A percentile compares a stretch with the other conserved stretches of the same genome.
These are phyloP conservation scores for Leucoraja ocellata DNA, from an alignment of 2,797 vertebrate genomes.

Conservation along the genomic window DNA sequence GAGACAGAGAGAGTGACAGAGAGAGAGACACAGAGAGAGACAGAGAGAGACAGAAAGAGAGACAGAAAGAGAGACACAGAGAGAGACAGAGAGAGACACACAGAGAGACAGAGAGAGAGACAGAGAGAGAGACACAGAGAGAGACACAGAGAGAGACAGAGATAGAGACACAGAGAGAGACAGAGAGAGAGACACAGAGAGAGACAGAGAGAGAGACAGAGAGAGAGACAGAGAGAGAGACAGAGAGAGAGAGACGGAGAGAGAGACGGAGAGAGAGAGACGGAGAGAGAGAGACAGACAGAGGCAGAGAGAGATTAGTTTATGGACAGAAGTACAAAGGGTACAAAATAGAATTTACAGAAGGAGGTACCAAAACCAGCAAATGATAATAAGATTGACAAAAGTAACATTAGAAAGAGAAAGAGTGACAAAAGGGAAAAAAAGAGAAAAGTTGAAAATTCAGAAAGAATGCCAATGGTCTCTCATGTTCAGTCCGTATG, in stretches of 20 bases:
- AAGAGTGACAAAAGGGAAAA: slow-evolving; percentile 68
- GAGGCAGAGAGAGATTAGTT: slow-evolving; percentile 39
- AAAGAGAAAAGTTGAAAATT: slow-evolving; percentile 66
- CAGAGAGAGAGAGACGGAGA: no score
- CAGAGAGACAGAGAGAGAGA: slow-evolving; percentile 42
- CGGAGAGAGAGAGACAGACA: no score
- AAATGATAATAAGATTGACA: slow-evolving; percentile 52
- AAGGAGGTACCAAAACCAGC: slow-evolving; percentile 45
- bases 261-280: no score
- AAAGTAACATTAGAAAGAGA: slow-evolving; percentile 60
- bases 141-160: slow-evolving; percentile 44
- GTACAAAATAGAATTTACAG: slow-evolving; percentile 43
- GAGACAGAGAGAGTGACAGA: slow-evolving; percentile 43
- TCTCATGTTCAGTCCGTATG: slow-evolving; percentile 66
- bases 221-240: slow-evolving; percentile 39
- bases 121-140: slow-evolving; percentile 41
- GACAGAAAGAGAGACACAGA: slow-evolving; percentile 43
- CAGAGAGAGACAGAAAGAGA: slow-evolving; percentile 43
- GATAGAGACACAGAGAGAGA: slow-evolving; percentile 43
- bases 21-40: slow-evolving; percentile 44
- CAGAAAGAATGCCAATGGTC: slow-evolving; percentile 60
- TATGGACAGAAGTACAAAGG: slow-evolving; percentile 27
- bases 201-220: slow-evolving; percentile 42
- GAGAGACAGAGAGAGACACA: slow-evolving; percentile 44
- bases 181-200: slow-evolving; percentile 43